Evolutionary conservation across 2,797 vertebrate genomes (phyloP), one percentile per base, ranked within the genome.

Genomic region (Picus viridis): DNA sequence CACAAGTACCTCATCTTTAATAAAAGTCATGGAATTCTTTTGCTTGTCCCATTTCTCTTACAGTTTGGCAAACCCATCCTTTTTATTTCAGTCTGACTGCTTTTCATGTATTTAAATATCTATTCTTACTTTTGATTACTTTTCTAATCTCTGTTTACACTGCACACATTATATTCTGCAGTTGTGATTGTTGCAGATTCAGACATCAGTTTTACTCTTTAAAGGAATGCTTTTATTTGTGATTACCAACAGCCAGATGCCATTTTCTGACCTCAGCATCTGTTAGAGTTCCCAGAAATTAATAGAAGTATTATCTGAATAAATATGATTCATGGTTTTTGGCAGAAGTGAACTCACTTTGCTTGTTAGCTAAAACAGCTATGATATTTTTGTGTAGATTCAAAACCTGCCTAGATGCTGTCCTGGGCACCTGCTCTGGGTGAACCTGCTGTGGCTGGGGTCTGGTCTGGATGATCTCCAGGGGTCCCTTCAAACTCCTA

Each of bases 1-100:
- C 29, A 32, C 0, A 0, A 0, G 23, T 32, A 58, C 20, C 12
- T 82, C 14, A 30, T 20, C 20, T 79, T 67, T 53, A 54, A 29
- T 70, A 67, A 39, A 88, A 86, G 7, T 17, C 10, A 23, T 65
- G 8, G 15, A 49, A 45, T 70, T 75, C 2, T 63, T 90, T 36
- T 8, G 1, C 10, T 45, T 79, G 10, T 27, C 43, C 29, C 1
- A 14, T 81, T 89, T 89, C 71, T 64, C 53, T 70, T 23, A 29
- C 11, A 24, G 32, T 49, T 17, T 72, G 32, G 63, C 15, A 88
- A 77, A n/a, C 3, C 5, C 12, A 12, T 64, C 3, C 5, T 47
- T 82, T 90, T 72, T 74, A 29, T 47, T 88, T 87, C 23, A 27
- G 0, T 53, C 15, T 68, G 7, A 5, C 18, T 34, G 7, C 7